A percentile compares a stretch with the other conserved stretches of the same genome.
Evolutionary conservation across 1,140 invertebrate species (phyloP).

Genomic region (Epicauta chinensis): DNA sequence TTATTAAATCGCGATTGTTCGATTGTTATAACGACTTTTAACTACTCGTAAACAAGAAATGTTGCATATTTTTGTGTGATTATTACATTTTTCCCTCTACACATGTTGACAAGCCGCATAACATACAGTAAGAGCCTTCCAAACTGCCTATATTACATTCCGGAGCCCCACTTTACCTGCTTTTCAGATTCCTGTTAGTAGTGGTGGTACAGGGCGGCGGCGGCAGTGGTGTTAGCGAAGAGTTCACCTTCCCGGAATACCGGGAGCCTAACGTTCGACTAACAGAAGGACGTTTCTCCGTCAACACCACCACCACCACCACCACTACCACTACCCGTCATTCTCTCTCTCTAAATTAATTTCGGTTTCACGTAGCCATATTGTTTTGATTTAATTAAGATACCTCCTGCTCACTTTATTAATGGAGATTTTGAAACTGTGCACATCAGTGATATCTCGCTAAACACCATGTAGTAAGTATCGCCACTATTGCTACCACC

Average conservation of each 20-base stretch:
- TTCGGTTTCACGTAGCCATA: conserved; percentile 35
- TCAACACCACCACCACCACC: background rate
- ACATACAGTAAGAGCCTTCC: no score
- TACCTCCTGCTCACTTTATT: conserved; percentile 35
- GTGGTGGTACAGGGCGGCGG: background rate
- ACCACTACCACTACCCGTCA: background rate
- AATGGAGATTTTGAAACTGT: conserved; percentile 15
- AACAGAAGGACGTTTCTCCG: conserved; percentile 13
- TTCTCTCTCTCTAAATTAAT: conserved; percentile 30
- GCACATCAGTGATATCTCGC: no score
- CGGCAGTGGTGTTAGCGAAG: background rate
- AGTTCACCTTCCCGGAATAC: no score
- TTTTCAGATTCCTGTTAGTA: background rate
- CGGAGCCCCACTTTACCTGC: conserved; percentile 5
- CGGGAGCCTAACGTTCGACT: no score
- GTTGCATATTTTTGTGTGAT: no score
- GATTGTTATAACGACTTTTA: no score
- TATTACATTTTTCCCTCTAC: no score
- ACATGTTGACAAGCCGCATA: no score
- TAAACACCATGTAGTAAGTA: no score
- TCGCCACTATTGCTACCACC: no score
- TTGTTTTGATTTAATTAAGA: conserved; percentile 40
- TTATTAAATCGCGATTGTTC: no score
- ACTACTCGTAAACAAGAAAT: no score
- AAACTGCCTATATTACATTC: conserved; percentile 11